Percentiles rank a stretch among this genome's conserved stretches.
Evolutionary conservation across 2,797 vertebrate genomes (phyloP).

Genomic region (Zenarchopterus dispar): DNA sequence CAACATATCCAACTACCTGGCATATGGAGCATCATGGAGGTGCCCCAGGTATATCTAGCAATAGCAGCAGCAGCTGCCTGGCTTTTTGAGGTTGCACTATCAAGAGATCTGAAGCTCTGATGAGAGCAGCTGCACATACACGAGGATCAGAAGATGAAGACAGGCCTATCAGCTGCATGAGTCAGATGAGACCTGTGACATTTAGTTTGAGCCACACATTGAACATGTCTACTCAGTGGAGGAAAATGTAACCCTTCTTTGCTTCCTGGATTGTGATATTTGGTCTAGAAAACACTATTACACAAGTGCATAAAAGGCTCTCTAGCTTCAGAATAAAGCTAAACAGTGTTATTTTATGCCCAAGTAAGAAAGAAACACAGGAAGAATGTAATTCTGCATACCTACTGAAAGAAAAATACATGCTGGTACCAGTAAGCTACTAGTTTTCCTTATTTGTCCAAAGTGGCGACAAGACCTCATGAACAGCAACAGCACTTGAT

Average conservation of each 20-base stretch:
- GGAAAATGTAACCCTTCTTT: conserved; percentile 16
- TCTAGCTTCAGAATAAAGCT: background rate
- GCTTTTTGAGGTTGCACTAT: conserved; percentile 20
- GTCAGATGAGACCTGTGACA: conserved; percentile 52
- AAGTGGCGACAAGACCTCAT: conserved; percentile 36
- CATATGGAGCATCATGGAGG: background rate
- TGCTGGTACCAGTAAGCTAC: conserved; percentile 54
- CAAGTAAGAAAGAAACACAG: background rate
- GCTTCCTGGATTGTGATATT: background rate
- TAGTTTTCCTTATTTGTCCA: conserved; percentile 7
- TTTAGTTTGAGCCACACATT: conserved; percentile 42
- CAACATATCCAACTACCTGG: conserved; percentile 2
- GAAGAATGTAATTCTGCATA: too few species aligned
- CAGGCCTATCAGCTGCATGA: conserved; percentile 60
- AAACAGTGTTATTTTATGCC: background rate
- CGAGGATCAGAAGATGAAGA: conserved; percentile 66
- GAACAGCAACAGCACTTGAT: conserved; percentile 55
- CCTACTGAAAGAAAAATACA: background rate
- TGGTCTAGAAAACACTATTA: conserved; percentile 1
- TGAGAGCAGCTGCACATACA: conserved; percentile 12
- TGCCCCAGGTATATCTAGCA: background rate
- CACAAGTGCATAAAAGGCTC: background rate
- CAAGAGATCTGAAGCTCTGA: background rate
- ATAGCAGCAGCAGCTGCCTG: background rate
- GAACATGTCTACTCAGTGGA: conserved; percentile 24